Percentiles rank a stretch among this genome's conserved stretches.
phyloP scores from a whole-genome alignment of 2,113 vertebrate genomes.

The Isichthys henryi region DNA sequence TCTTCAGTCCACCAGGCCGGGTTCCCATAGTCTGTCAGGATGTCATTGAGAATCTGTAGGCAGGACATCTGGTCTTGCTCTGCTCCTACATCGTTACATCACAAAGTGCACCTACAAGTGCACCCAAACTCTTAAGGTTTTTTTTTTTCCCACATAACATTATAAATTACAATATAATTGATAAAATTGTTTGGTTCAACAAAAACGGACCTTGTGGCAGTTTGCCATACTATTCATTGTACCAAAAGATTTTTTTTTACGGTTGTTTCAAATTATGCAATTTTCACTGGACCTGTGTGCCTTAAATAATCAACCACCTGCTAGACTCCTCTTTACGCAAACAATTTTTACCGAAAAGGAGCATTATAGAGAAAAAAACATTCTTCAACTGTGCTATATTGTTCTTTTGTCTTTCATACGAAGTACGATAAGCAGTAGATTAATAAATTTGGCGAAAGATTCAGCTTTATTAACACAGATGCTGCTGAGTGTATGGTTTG shows the following conservation, averaged over 20 bases:
- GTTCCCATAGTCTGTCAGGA: background rate
- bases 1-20: background rate
- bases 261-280: background rate
- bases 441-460: background rate
- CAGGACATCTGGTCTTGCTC: background rate
- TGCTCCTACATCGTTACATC: background rate
- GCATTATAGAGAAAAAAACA: background rate
- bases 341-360: background rate
- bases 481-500: conserved; percentile 22
- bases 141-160: background rate
- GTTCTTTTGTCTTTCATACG: background rate
- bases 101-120: background rate
- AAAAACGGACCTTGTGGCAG: background rate
- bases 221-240: background rate
- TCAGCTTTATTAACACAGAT: conserved; percentile 21
- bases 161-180: background rate
- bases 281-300: background rate
- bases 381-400: background rate
- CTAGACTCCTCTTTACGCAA: background rate
- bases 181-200: background rate
- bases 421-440: background rate
- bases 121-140: background rate
- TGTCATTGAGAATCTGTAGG: background rate
- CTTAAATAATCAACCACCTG: background rate
- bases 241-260: background rate